A percentile compares a stretch with the other conserved stretches of the same genome.
These are phyloP conservation scores for Drosophila villosipedis DNA, from an alignment of 2,888 invertebrate species.

Conservation along the genomic window DNA sequence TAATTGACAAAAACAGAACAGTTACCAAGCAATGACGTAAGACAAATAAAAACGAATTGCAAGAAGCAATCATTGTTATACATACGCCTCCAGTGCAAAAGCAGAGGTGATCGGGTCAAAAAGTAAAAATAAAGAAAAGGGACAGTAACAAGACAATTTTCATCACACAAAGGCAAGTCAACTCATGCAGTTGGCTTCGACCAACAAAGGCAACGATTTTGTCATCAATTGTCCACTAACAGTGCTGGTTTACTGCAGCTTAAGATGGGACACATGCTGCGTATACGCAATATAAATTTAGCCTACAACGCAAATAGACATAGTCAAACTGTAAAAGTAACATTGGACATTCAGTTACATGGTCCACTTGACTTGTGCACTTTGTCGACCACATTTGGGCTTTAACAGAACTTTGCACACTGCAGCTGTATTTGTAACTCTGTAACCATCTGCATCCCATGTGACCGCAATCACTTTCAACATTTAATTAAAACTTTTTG, in stretches of 20 bases:
- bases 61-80: constrained; percentile 50
- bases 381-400: constrained; percentile 47
- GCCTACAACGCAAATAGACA: constrained; percentile 13
- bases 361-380: constrained; percentile 30
- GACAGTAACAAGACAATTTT: constrained; percentile 41
- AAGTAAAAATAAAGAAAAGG: neutral
- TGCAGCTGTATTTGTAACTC: constrained; percentile 11
- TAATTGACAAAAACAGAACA: constrained; percentile 40
- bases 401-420: constrained; percentile 24
- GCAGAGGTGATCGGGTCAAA: constrained; percentile 5
- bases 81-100: constrained; percentile 39
- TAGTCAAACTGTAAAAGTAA: neutral
- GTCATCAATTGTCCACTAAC: constrained; percentile 4
- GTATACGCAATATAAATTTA: constrained; percentile 31
- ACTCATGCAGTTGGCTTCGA: constrained; percentile 10
- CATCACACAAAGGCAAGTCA: constrained; percentile 32
- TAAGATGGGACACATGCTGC: constrained; percentile 9
- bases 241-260: constrained; percentile 16
- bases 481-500: constrained; percentile 55
- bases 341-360: constrained; percentile 9
- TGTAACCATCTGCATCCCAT: constrained; percentile 5
- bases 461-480: constrained; percentile 2
- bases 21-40: constrained; percentile 4
- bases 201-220: constrained; percentile 17
- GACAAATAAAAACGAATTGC: neutral